These are phyloP conservation scores for zebrafish (Danio rerio) DNA, from an alignment of 2,113 vertebrate species.

Conservation along the genomic window GRCz12tu NC_133192.1:32012501-32013000, in stretches of 20 bases:
- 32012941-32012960: constrained; percentile 47
- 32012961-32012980: constrained; percentile 29
- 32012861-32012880: constrained; percentile 55
- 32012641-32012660: neutral
- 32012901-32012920: constrained; percentile 59
- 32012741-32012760: constrained; percentile 27
- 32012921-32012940: constrained; percentile 30
- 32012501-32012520: neutral
- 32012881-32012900: constrained; percentile 51
- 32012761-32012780: constrained; percentile 41
- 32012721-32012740: neutral
- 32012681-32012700: neutral
- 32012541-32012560: neutral
- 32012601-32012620: constrained; percentile 13
- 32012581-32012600: neutral
- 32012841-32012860: constrained; percentile 62
- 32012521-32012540: neutral
- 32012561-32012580: neutral
- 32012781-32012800: constrained; percentile 51
- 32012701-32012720: neutral
- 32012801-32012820: constrained; percentile 51
- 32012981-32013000: neutral
- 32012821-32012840: constrained; percentile 58
- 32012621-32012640: constrained; percentile 1
- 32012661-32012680: neutral